These are phyloP conservation scores for Holothuria scabra DNA, from an alignment of 53 echinoderm and acorn worm species.

Conservation along the genomic window DNA sequence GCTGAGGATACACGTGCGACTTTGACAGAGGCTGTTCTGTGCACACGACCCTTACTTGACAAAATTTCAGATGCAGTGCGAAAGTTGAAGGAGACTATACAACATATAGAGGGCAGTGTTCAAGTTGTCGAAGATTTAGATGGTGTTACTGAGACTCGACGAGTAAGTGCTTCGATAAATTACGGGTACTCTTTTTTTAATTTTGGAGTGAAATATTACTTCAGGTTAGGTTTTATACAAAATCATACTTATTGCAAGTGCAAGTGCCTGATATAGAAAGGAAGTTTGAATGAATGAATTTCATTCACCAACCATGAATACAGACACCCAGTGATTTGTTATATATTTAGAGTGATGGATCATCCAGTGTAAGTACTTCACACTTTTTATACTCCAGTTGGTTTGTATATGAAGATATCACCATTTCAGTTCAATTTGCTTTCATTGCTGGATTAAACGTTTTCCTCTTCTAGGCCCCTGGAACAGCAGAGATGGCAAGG, in stretches of 20 bases:
- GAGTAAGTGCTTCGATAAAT: slow-evolving; percentile 57
- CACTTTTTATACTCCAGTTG: neutral
- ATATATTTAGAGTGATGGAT: neutral
- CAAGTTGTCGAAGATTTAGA: slow-evolving; percentile 86
- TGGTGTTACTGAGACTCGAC: slow-evolving; percentile 85
- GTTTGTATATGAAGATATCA: neutral
- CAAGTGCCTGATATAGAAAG: too few relatives aligned
- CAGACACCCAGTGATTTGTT: too few relatives aligned
- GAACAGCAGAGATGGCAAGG: slow-evolving; percentile 88
- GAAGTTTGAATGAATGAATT: too few relatives aligned
- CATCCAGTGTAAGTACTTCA: neutral
- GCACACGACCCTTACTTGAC: slow-evolving; percentile 75
- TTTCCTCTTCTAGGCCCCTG: slow-evolving; percentile 73
- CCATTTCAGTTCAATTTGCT: neutral
- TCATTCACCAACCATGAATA: too few relatives aligned
- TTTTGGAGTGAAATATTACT: too few relatives aligned
- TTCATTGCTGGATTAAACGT: neutral
- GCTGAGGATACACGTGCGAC: slow-evolving; percentile 71
- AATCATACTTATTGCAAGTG: too few relatives aligned
- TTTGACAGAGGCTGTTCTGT: slow-evolving; percentile 71
- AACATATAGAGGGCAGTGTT: slow-evolving; percentile 92
- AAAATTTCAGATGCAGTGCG: slow-evolving; percentile 77
- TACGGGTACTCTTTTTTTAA: too few relatives aligned
- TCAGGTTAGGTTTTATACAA: too few relatives aligned
- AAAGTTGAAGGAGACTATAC: slow-evolving; percentile 77